Evolutionary conservation across 2,888 invertebrate genomes (phyloP).

Genomic region (Anodontia alba): DNA sequence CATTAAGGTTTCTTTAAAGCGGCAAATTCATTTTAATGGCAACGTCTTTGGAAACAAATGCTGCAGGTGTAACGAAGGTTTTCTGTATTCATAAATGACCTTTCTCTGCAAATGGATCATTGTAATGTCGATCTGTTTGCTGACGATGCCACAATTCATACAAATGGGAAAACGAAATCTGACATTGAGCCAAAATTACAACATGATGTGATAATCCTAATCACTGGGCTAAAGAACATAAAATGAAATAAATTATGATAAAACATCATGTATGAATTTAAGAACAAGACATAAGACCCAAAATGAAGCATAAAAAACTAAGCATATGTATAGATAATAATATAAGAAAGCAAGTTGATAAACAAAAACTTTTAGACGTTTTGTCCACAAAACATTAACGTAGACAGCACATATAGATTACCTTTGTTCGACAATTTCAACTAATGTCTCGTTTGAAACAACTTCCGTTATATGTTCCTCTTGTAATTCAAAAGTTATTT

Average conservation of each 20-base stretch:
- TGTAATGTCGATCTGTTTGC: background rate
- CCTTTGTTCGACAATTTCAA: background rate
- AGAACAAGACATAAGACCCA: background rate
- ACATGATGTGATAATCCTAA: background rate
- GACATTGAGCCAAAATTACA: background rate
- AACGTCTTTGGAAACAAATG: no score
- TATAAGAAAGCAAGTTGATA: background rate
- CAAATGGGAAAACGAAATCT: background rate
- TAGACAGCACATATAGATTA: background rate
- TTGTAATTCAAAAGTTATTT: no score
- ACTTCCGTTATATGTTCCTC: background rate
- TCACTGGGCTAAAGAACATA: background rate
- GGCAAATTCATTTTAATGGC: no score
- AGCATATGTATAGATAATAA: background rate
- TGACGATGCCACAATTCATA: background rate
- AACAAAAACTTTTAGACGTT: background rate
- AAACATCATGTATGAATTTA: background rate
- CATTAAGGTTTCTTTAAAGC: no score
- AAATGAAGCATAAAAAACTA: background rate
- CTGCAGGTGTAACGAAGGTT: no score
- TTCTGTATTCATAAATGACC: background rate
- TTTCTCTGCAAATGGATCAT: background rate
- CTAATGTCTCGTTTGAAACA: background rate
- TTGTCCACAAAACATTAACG: background rate
- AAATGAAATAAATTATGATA: background rate